These are phyloP conservation scores for Anser brachyrhynchus DNA, from an alignment of 2,113 vertebrate species.

Conservation along the genomic window DNA sequence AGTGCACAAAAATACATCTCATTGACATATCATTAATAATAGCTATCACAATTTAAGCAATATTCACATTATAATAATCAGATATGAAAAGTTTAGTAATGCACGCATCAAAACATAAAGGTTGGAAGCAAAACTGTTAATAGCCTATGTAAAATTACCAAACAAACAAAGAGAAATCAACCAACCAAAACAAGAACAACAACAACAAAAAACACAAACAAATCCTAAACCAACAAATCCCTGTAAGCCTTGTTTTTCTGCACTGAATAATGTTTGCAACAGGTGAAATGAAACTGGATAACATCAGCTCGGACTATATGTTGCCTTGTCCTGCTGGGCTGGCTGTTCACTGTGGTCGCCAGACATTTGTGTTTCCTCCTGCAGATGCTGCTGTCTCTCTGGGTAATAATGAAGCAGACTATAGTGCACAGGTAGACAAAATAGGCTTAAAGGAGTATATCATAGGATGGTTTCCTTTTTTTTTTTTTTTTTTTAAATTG, in stretches of 20 bases:
- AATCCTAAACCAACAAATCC: neutral
- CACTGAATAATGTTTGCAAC: neutral
- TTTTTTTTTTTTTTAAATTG: neutral
- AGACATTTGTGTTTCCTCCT: neutral
- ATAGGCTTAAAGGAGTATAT: neutral
- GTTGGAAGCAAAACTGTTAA: neutral
- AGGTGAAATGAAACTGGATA: neutral
- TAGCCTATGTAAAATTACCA: neutral
- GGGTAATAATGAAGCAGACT: neutral
- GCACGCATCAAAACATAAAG: neutral
- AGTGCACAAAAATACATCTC: neutral
- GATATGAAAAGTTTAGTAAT: neutral
- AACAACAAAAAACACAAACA: neutral
- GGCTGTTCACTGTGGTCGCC: neutral
- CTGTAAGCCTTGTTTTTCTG: neutral
- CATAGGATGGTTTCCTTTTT: neutral
- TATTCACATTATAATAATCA: neutral
- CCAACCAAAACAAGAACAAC: neutral
- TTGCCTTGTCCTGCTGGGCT: neutral
- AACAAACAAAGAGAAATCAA: neutral
- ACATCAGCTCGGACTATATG: neutral
- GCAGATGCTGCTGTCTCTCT: slow-evolving; percentile 26
- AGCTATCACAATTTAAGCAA: neutral
- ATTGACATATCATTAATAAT: neutral
- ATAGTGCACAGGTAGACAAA: neutral